Evolutionary conservation across 2,113 vertebrate genomes (phyloP), one percentile per base, ranked within the genome.

Genomic region (Equus przewalskii): DNA sequence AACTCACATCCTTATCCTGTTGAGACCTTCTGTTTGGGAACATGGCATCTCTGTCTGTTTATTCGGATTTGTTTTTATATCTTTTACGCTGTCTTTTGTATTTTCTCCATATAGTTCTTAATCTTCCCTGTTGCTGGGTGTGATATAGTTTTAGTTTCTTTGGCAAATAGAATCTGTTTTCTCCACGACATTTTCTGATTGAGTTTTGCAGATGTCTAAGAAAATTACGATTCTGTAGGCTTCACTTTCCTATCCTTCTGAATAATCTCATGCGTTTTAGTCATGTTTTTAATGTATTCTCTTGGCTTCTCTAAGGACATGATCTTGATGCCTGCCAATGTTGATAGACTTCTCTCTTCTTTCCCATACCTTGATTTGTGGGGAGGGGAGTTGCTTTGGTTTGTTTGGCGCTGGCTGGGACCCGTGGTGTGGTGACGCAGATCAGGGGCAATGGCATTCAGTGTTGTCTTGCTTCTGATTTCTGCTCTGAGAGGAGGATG

Each of bases 391-490:
- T 2, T 7, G 10, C 44, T 19, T 5, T 5, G 15, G 19, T 13
- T 62, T 24, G 33, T 58, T 81, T 60, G 26, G 16, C 7, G 6
- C 72, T 72, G 33, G 60, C 67, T 4, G 94, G 26, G 46, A 30
- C 51, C 64, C 4, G 0, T 0, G 0, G 12, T 0, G 7, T 60
- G 3, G 5, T 2, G 10, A 69, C 7, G 13, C 7, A 8, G 12
- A 2, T 6, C 18, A 0, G 9, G 4, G 19, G 21, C 24, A 3
- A 8, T 7, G 56, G 22, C 3, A 1, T 3, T 60, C 13, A 28
- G 7, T 3, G 12, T 30, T 8, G 30, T 64, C 72, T 91, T 16
- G 33, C 51, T 84, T 51, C 70, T 67, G 64, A 75, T 56, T 81
- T 62, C 82, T 78, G 60, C 60, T 78, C 79, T 44, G 24, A 84